These are phyloP conservation scores for Cebus imitator DNA, from an alignment of 2,113 vertebrate genomes.

Conservation along the genomic window DNA sequence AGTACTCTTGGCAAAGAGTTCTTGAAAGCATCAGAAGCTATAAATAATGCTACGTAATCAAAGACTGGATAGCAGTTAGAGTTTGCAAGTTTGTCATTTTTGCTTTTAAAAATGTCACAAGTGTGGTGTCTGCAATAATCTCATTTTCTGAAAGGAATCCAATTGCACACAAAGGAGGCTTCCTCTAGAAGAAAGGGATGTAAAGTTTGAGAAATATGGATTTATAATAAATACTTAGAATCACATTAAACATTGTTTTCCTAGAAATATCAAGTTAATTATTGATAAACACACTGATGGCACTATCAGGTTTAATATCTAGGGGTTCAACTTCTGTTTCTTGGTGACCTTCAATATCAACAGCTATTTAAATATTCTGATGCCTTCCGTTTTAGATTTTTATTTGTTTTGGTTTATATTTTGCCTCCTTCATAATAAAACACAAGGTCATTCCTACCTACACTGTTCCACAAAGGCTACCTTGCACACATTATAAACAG, in stretches of 20 bases:
- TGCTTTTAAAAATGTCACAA: constrained; percentile 52
- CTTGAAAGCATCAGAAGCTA: background rate
- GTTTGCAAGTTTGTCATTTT: constrained; percentile 24
- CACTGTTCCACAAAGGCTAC: background rate
- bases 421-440: constrained; percentile 18
- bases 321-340: constrained; percentile 32
- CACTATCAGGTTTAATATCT: constrained; percentile 20
- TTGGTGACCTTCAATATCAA: constrained; percentile 61
- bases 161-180: constrained; percentile 16
- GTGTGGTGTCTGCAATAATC: constrained; percentile 32
- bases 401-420: constrained; percentile 62
- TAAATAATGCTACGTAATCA: background rate
- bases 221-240: constrained; percentile 17
- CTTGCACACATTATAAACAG: background rate
- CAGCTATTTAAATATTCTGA: constrained; percentile 50
- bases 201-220: constrained; percentile 51
- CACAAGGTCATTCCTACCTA: constrained; percentile 6
- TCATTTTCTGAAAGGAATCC: constrained; percentile 49
- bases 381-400: constrained; percentile 44
- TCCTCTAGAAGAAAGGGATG: constrained; percentile 32
- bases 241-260: constrained; percentile 60
- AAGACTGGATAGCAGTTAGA: background rate
- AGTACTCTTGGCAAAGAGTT: background rate
- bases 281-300: constrained; percentile 55
- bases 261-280: constrained; percentile 60